Evolutionary conservation across 1,140 invertebrate genomes (phyloP), one percentile per base, ranked within the genome.

Genomic region (Drosophila paulistorum): DNA sequence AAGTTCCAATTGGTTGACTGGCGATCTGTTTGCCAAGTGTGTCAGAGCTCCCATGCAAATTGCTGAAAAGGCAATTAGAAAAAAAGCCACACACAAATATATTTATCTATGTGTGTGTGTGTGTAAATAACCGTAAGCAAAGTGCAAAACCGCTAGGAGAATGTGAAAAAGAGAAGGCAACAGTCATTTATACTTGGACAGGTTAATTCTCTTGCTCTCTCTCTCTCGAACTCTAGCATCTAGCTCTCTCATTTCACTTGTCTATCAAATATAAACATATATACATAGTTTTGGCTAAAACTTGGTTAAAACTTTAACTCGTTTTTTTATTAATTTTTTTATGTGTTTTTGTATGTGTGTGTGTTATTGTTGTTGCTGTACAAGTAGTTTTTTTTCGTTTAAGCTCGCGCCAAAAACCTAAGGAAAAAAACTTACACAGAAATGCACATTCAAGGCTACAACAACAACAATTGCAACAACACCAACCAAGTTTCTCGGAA

Each of bases 361-460:
- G 35, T 35, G 20, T 23, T 23, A 23, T 23, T 35, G 7, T 30
- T 30, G 45, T 20, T 48, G 42, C 17, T 48, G 45, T 48, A 48
- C 45, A 7, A 17, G 17, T 20, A 48, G 17, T 30, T 51, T 66
- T 82, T 30, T 51, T 66, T 82, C 67, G 68, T 70, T 78, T 71
- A 65, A 71, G 60, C 79, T 77, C 83, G 83, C 83, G 83, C 83
- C 83, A 86, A 86, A 85, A 84, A 84, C 9, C 9, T 62, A 75
- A 78, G 77, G 75, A 73, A 58, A 85, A 72, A 75, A 72, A 68
- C 75, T 78, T 20, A 51, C 45, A 51, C 45, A 79, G 73, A 86
- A 86, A 86, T 86, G 82, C 83, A 86, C 83, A 83, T 86, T 86
- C 82, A 86, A 86, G 82, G 82, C 82, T 86, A 62, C 37, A 74